Evolutionary conservation across 2,797 vertebrate genomes (phyloP).

Genomic region (Gambusia yucatana): DNA sequence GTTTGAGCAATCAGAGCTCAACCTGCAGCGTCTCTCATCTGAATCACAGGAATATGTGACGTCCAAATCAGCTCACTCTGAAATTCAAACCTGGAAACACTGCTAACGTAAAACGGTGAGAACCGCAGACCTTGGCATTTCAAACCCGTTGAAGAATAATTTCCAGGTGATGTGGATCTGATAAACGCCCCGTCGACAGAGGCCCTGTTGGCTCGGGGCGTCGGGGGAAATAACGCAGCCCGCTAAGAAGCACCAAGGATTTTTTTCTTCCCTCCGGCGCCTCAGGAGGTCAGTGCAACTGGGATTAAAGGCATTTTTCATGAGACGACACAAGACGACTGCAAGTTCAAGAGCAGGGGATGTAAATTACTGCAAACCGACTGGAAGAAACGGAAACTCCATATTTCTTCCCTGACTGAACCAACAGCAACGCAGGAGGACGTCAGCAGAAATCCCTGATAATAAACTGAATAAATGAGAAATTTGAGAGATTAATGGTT

Average conservation of each 20-base stretch:
- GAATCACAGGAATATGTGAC: neutral
- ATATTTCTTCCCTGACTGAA: neutral
- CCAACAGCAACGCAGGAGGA: neutral
- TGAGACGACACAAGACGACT: neutral
- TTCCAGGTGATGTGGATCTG: neutral
- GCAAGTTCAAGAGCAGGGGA: neutral
- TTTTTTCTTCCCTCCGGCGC: neutral
- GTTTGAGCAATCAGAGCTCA: neutral
- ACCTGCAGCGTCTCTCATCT: neutral
- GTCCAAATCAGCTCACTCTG: neutral
- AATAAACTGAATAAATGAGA: neutral
- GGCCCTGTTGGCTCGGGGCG: neutral
- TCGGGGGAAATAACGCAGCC: slow-evolving; percentile 5
- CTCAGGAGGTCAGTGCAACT: neutral
- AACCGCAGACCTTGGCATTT: neutral
- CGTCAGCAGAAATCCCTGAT: neutral
- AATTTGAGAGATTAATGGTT: neutral
- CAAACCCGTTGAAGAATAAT: neutral
- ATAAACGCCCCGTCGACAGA: neutral
- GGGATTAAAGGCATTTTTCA: slow-evolving; percentile 17
- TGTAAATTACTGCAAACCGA: neutral
- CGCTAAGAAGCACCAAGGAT: fast-evolving
- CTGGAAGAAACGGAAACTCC: too few species aligned
- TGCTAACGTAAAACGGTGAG: neutral
- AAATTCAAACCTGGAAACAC: neutral